Evolutionary conservation across 2,797 vertebrate species (phyloP), one percentile per base, ranked within the genome.

Genomic region (Geotrypetes seraphini): DNA sequence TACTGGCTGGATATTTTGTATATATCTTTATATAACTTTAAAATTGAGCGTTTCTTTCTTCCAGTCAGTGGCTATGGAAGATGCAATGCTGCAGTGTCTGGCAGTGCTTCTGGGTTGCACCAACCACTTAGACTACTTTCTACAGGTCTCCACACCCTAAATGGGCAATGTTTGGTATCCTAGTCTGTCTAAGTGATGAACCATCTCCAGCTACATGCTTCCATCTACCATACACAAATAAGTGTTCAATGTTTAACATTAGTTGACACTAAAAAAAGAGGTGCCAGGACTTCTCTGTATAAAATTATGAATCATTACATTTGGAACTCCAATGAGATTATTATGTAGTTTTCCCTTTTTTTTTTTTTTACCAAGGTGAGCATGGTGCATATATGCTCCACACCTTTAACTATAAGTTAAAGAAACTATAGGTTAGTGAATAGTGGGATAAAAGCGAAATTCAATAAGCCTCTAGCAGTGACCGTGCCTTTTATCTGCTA

Each of bases 61-160:
- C 51, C 63, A 63, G 60, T 62, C 64, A 48, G 59, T 68, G 66
- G 53, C 60, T 54, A 25, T 75, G 69, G 65, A 63, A 50, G 66
- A 62, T 54, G 61, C 60, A 39, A 47, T 75, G 60, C 54, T 63
- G 63, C 59, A 60, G 55, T 68, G 69, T 63, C 69, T 79, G 53
- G 52, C 53, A 15, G 52, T 68, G 66, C 55, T 71, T 53, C 67
- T 72, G 63, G 61, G 64, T 69, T 75, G 73, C 15, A 39, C 66
- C 66, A 60, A 63, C 59, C 60, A 49, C 60, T 65, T 75, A 58
- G 56, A 65, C 60, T 65, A 48, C 70, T 78, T 73, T 56, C 67
- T 79, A 34, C 69, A 79, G 75, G 69, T 71, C 56, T 55, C 65
- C 51, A 34, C 58, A 56, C 40, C 47, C 50, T 67, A 27, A 40